These are phyloP conservation scores for Marcusenius ussheri DNA, from an alignment of 2,113 vertebrate genomes.

Conservation along the genomic window DNA sequence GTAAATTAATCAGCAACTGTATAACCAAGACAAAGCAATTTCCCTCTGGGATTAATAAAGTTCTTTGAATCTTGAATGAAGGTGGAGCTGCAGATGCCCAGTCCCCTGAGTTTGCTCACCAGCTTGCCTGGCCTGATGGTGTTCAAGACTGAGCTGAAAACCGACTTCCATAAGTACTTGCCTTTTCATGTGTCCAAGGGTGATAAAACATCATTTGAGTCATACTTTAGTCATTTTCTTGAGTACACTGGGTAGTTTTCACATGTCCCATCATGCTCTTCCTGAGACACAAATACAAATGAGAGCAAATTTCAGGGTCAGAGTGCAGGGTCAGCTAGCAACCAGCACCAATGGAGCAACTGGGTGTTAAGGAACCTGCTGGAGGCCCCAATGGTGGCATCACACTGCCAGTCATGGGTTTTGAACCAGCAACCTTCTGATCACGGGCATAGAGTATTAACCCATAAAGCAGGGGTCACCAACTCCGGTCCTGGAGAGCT, in stretches of 20 bases:
- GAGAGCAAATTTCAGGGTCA: not conserved
- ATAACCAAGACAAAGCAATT: too few species aligned
- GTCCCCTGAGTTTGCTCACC: not conserved
- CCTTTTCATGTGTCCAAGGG: not conserved
- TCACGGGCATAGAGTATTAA: not conserved
- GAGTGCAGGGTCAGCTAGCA: not conserved
- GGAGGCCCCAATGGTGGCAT: not conserved
- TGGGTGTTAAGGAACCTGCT: not conserved
- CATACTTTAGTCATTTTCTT: not conserved
- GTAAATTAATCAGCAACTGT: too few species aligned
- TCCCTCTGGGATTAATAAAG: too few species aligned
- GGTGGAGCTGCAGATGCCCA: not conserved
- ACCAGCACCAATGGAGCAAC: not conserved
- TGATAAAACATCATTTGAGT: not conserved
- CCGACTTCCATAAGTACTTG: not conserved
- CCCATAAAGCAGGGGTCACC: not conserved
- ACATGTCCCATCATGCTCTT: not conserved
- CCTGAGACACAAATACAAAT: not conserved
- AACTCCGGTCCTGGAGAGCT: too few species aligned
- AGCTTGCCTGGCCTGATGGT: not conserved
- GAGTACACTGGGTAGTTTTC: not conserved
- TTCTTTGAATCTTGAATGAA: too few species aligned
- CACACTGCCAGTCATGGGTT: not conserved
- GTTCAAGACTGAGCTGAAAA: not conserved
- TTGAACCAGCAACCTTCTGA: not conserved